Base-by-base conservation (phyloP, 1,140 invertebrate species). In the Cydia amplana region DNA sequence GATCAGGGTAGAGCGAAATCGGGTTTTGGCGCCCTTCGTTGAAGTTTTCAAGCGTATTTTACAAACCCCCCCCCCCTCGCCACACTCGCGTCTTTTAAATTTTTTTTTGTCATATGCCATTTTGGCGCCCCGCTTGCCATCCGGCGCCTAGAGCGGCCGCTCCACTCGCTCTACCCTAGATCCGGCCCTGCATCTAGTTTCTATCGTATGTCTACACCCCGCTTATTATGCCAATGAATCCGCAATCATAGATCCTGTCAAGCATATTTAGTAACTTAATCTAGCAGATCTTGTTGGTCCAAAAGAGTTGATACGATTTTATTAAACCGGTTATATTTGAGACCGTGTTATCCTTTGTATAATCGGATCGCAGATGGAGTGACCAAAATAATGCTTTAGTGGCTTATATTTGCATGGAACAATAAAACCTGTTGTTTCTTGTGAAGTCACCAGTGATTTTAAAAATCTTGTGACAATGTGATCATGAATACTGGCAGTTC, bases 121-220 rank as follows among this genome's bases (percentile, higher is more conserved):
- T n/a, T n/a, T n/a, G n/a, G n/a, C n/a, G n/a, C n/a, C n/a, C n/a
- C n/a, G n/a, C n/a, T n/a, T n/a, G n/a, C n/a, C n/a, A n/a, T n/a
- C n/a, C n/a, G n/a, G n/a, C n/a, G n/a, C n/a, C n/a, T n/a, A n/a
- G n/a, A n/a, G n/a, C n/a, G n/a, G n/a, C n/a, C n/a, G n/a, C n/a
- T n/a, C n/a, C n/a, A n/a, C n/a, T n/a, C n/a, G n/a, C n/a, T n/a
- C n/a, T n/a, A n/a, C n/a, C n/a, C n/a, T n/a, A n/a, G n/a, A n/a
- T n/a, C n/a, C n/a, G n/a, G n/a, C n/a, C n/a, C n/a, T n/a, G n/a
- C 18, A 60, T 23, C 55, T 55, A 60, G 55, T 60, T 23, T 60
- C 20, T 60, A 60, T 23, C 55, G 9, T 60, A 46, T 51, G 49
- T 18, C 49, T 6, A 60, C 55, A n/a, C 20, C 55, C 55, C 55